Conservation (phyloP, 2,113 vertebrate genomes). For the Cranoglanis bouderius region DNA sequence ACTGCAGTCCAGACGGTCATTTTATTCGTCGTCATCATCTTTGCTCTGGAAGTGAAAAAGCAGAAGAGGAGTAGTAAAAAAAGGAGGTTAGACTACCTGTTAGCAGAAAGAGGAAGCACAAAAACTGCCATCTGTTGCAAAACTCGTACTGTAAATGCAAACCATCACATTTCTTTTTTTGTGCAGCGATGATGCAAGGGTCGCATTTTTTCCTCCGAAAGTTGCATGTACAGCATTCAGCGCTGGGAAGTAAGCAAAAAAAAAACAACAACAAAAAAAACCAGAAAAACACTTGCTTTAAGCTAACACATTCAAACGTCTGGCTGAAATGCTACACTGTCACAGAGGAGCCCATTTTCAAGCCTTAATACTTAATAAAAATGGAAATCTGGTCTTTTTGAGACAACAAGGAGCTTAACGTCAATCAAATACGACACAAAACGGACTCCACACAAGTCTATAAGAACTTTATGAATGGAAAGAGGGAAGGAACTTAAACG, state of each 20-base stretch:
- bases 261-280: background rate
- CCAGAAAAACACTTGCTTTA: background rate
- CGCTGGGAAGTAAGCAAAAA: conserved; percentile 25
- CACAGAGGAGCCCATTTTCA: background rate
- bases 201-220: conserved; percentile 40
- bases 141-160: conserved; percentile 57
- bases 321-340: background rate
- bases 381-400: background rate
- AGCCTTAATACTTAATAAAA: no score
- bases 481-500: background rate
- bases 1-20: conserved; percentile 1
- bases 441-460: background rate
- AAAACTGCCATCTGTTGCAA: conserved; percentile 57
- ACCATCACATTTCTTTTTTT: conserved; percentile 44
- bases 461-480: background rate
- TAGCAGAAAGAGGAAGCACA: conserved; percentile 53
- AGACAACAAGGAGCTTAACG: no score
- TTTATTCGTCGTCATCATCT: conserved; percentile 14
- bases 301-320: background rate
- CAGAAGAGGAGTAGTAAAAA: conserved; percentile 26
- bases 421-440: no score
- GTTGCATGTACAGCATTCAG: conserved; percentile 46
- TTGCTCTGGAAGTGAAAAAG: conserved; percentile 41
- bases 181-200: conserved; percentile 46
- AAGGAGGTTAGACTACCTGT: conserved; percentile 38